Evolutionary conservation across 2,113 vertebrate species (phyloP).

Genomic region (Ia io): DNA sequence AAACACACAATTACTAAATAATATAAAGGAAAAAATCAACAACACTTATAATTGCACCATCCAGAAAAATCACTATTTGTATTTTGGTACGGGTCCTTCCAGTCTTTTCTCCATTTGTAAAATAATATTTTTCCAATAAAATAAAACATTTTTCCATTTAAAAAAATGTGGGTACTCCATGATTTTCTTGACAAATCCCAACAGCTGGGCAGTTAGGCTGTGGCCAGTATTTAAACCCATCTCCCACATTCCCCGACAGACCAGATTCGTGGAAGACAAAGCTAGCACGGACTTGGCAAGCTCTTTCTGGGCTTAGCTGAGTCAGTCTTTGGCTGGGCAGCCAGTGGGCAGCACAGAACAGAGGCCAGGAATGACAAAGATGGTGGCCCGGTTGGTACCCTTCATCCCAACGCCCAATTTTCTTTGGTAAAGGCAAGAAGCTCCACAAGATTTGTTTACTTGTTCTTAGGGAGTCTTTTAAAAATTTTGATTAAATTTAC

Average conservation of each 20-base stretch:
- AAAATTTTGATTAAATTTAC: neutral
- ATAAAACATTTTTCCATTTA: neutral
- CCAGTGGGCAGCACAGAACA: too few relatives aligned
- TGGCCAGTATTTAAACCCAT: neutral
- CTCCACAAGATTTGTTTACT: neutral
- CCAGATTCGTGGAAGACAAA: neutral
- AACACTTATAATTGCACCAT: neutral
- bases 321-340: neutral
- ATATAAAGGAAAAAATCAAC: neutral
- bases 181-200: neutral
- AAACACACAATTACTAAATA: neutral
- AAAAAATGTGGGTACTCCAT: neutral
- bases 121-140: neutral
- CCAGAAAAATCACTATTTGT: neutral
- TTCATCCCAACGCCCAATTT: too few relatives aligned
- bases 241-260: neutral
- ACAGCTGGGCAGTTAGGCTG: neutral
- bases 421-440: neutral
- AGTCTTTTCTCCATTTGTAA: neutral
- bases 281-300: neutral
- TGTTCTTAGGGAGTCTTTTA: neutral
- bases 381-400: neutral
- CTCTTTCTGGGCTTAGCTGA: neutral
- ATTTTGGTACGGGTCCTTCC: neutral
- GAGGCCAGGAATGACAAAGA: accelerated